A percentile compares a stretch with the other conserved stretches of the same genome.
Evolutionary conservation across 2,888 invertebrate species (phyloP).

Genomic region (Nezara viridula): DNA sequence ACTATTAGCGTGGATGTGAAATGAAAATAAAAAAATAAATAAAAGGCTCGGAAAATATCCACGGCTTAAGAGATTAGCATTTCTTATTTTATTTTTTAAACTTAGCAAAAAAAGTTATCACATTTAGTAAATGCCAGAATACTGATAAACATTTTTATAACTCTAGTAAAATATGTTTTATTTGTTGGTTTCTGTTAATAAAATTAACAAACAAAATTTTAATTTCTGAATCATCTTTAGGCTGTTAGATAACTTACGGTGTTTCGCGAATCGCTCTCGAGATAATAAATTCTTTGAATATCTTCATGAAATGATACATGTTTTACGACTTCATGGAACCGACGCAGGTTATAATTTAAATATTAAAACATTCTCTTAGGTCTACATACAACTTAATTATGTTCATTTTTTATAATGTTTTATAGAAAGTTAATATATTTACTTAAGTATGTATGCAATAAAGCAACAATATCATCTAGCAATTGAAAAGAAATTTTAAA

Average conservation of each 20-base stretch:
- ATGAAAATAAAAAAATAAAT: not conserved
- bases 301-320: not conserved
- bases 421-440: no score
- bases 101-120: not conserved
- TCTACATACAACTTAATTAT: not conserved
- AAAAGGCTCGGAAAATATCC: not conserved
- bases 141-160: not conserved
- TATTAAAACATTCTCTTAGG: not conserved
- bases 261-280: not conserved
- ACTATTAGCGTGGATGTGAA: not conserved
- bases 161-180: not conserved
- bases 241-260: not conserved
- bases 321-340: not conserved
- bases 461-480: no score
- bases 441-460: no score
- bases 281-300: not conserved
- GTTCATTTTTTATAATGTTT: no score
- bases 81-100: not conserved
- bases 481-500: no score
- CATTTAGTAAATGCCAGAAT: not conserved
- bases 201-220: not conserved
- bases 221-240: not conserved
- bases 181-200: not conserved
- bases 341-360: not conserved
- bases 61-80: not conserved